Evolutionary conservation across 1,140 invertebrate species (phyloP), one percentile per base, ranked within the genome.

Genomic region (Cydia splendana): DNA sequence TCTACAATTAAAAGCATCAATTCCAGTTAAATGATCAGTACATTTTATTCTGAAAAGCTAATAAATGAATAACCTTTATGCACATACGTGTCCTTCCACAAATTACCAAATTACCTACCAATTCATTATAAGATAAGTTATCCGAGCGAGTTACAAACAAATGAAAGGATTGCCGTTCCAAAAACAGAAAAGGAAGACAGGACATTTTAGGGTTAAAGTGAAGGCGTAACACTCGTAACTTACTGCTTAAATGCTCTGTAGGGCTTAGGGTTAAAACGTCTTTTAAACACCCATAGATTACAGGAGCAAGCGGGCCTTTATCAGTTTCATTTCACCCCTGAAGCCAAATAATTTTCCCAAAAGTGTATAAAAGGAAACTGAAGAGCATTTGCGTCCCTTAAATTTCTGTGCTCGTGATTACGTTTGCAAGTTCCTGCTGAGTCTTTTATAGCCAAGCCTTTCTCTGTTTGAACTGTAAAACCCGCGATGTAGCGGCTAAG

Each of bases 401-500:
- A 13, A 48, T 48, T 48, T 12, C 45, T 48, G 13, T 48, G 45
- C 4, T 48, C 45, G 45, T 48, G 45, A 48, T 48, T 48, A 48
- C 45, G 45, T 48, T 48, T 48, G 13, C 65, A n/a, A 34, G 65
- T 34, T 69, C 30, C 65, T 34, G 65, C 30, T 38, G 28, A 67
- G 65, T 34, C 65, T 15, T 69, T 69, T 69, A 69, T 34, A 34
- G 28, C 5, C 30, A 0, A 20, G 3, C 34, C 65, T 30, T 69
- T 7, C n/a, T 13, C 10, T 3, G 65, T 69, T 34, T 69, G 65
- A 65, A 69, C 30, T 69, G 65, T 69, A 69, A 69, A 69, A 69
- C 65, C 67, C 38, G 67, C 34, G 13, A 71, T n/a, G 30, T n/a
- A 0, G 15, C 34, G n/a, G 30, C 67, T 71, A 71, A n/a, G 18